Conservation (phyloP, 2,113 vertebrate genomes). For the Oophaga pumilio region DNA sequence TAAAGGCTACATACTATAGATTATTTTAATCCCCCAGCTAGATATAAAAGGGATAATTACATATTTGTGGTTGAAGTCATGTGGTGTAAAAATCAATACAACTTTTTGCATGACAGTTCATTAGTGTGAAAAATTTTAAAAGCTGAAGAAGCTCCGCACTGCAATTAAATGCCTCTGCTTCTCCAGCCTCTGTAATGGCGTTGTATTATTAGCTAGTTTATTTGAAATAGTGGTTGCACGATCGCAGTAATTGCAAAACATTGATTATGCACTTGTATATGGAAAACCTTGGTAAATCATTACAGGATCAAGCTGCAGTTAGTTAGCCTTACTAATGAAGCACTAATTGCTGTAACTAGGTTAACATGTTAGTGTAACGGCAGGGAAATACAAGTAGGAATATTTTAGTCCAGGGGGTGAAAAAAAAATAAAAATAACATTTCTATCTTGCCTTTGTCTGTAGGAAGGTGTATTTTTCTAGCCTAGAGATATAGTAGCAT, state of each 20-base stretch:
- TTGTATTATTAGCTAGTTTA: slow-evolving; percentile 99
- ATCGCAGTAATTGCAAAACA: slow-evolving; percentile 99
- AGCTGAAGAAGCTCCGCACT: slow-evolving; percentile 94
- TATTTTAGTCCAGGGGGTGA: slow-evolving; percentile 66
- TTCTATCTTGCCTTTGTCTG: slow-evolving; percentile 49
- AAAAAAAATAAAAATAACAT: slow-evolving; percentile 60
- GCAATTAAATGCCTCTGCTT: slow-evolving; percentile 99
- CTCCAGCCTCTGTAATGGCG: slow-evolving; percentile 96
- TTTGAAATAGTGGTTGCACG: slow-evolving; percentile 99
- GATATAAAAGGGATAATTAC: slow-evolving; percentile 99
- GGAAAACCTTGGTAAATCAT: slow-evolving; percentile 99
- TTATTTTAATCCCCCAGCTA: slow-evolving; percentile 99
- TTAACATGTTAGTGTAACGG: slow-evolving; percentile 99
- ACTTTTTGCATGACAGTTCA: slow-evolving; percentile 99
- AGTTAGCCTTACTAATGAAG: slow-evolving; percentile 99
- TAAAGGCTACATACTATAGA: slow-evolving; percentile 99
- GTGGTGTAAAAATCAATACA: slow-evolving; percentile 99
- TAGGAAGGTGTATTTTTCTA: slow-evolving; percentile 59
- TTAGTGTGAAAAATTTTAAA: slow-evolving; percentile 99
- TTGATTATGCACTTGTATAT: slow-evolving; percentile 99
- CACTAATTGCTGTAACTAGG: slow-evolving; percentile 99
- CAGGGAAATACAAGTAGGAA: slow-evolving; percentile 83
- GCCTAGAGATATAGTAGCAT: not conserved
- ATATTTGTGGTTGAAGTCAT: slow-evolving; percentile 99
- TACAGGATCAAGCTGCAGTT: slow-evolving; percentile 97